Conservation (phyloP, 2,797 vertebrate species). For the Denticeps clupeoides region DNA sequence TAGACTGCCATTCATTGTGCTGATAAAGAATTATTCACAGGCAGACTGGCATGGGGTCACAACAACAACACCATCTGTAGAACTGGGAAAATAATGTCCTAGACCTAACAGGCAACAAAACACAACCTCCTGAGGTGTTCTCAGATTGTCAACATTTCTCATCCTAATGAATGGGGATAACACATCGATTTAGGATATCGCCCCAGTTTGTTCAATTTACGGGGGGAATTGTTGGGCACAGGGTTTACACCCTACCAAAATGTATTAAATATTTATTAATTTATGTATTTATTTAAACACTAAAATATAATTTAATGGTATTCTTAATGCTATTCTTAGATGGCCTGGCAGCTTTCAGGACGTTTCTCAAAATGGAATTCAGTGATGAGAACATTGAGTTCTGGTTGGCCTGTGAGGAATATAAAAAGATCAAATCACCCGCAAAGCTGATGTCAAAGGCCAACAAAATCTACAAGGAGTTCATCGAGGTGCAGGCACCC, state of each 20-base stretch:
- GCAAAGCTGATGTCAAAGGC: conserved; percentile 75
- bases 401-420: conserved; percentile 92
- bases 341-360: conserved; percentile 78
- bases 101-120: conserved; percentile 34
- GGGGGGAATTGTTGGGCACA: too few relatives aligned
- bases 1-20: too few relatives aligned
- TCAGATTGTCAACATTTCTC: conserved; percentile 25
- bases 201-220: conserved; percentile 6
- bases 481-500: conserved; percentile 77
- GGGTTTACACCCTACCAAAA: too few relatives aligned
- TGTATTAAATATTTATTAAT: too few relatives aligned
- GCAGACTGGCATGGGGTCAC: conserved; percentile 6
- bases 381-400: conserved; percentile 95
- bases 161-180: conserved; percentile 33
- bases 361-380: conserved; percentile 88
- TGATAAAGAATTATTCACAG: conserved; percentile 3
- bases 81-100: not conserved
- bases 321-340: too few relatives aligned
- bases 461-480: conserved; percentile 83
- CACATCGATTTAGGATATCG: conserved; percentile 5
- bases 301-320: too few relatives aligned
- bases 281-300: not conserved
- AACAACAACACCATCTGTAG: conserved; percentile 29
- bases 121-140: conserved; percentile 29
- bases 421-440: conserved; percentile 77